Evolutionary conservation across 2,888 invertebrate genomes (phyloP), one percentile per base, ranked within the genome.

Genomic region (Noctua comes): DNA sequence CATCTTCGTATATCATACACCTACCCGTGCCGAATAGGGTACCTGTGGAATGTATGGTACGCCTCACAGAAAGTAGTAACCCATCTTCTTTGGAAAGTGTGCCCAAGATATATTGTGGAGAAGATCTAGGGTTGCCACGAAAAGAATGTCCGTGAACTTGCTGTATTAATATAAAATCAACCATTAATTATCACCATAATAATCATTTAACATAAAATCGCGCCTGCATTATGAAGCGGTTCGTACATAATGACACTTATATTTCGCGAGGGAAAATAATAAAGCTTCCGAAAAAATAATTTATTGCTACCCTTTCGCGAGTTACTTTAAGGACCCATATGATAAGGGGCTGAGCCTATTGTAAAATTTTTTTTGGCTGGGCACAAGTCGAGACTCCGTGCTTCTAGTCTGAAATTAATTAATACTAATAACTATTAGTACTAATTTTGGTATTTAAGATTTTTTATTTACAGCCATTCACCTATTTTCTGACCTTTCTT

Each of bases 61-160:
- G 80, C 71, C 89, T 91, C 90, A 90, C 93, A 91, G 93, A 93
- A 93, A 93, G 93, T 90, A 88, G 91, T 88, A 88, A 88, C 88
- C 92, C 94, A 93, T 95, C 94, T 94, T 91, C 91, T 91, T 92
- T 94, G 92, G 95, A 95, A 95, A 95, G 95, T 94, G 92, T 90
- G 91, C 86, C 80, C 87, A 89, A 87, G 88, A 88, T 89, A 86
- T 88, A 88, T 85, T 78, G 84, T 80, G 71, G 86, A 87, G 82
- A 76, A 71, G 7, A 8, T 0, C 1, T 76, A 88, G 88, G 88
- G 88, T 59, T 88, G 88, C 43, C 86, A 64, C 65, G 31, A 0
- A 10, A 16, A 43, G 0, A 43, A 40, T 62, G 31, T 31, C 27
- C 13, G n/a, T 27, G 16, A 27, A 59, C 27, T 59, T 27, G n/a